Base-by-base conservation (phyloP, 2,797 vertebrate genomes). In the Setipinna tenuifilis region DNA sequence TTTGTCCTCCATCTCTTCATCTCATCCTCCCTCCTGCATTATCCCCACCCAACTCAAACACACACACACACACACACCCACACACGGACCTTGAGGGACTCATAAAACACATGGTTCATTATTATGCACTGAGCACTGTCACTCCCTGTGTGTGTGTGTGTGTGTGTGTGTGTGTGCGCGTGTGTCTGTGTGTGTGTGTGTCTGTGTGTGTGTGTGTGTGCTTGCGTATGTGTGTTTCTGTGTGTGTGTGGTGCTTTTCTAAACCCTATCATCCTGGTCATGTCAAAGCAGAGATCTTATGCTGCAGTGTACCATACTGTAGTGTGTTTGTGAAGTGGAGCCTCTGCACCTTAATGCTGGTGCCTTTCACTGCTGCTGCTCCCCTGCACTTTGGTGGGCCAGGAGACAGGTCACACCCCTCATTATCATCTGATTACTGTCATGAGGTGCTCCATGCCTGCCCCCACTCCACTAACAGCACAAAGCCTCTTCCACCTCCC, bases 401-500 rank as follows among this genome's bases (percentile, higher is more conserved):
- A 75, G 16, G 16, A 75, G 68, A 75, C 68, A 75, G 68, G 28
- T 35, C 68, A 75, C 35, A 41, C 17, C 9, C 7, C 68, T 71
- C 71, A 78, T 78, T 78, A 78, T 78, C 35, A 44, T 78, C 31
- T 75, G 5, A 44, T 44, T 78, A 44, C 35, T 44, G 71, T 19
- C 71, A 78, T 78, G 21, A 44, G 71, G 31, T 19, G 71, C 65
- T 31, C 78, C 48, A 28, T 12, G 6, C 58, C 0, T 11, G 17
- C 90, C 91, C 81, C 82, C 23, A 44, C 80, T 89, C 82, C 23
- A 44, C 80, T 89, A 62, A 88, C 58, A 83, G 6, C 85, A 80
- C 75, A 87, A n/a, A 81, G 68, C 57, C n/a, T 46, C 68, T 35
- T 12, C 28, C 61, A 14, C 25, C 68, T 41, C 23, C 85, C 57